Evolutionary conservation across 2,888 invertebrate species (phyloP).

Genomic region (Brachyopa scutellaris): DNA sequence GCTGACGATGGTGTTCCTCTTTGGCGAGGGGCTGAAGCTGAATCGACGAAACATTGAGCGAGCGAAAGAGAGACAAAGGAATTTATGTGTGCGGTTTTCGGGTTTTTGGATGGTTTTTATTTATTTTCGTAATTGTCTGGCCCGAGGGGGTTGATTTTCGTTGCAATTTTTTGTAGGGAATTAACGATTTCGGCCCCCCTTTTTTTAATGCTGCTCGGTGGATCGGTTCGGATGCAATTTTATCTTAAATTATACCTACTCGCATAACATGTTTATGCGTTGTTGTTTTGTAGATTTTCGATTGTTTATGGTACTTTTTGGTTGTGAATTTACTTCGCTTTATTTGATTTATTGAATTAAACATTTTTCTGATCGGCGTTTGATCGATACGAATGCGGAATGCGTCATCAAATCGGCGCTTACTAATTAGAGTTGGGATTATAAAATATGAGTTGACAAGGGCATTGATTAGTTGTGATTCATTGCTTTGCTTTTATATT

Average conservation of each 20-base stretch:
- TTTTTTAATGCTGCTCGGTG: not conserved
- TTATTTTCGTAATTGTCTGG: constrained; percentile 22
- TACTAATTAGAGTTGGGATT: constrained; percentile 1
- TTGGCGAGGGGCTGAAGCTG: constrained; percentile 39
- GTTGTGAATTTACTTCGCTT: not conserved
- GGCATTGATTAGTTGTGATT: not conserved
- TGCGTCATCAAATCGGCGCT: constrained; percentile 11
- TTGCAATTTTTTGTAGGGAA: constrained; percentile 26
- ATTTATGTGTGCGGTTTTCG: constrained; percentile 5
- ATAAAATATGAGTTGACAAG: not conserved
- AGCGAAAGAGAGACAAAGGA: constrained; percentile 8
- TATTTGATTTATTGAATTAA: not conserved
- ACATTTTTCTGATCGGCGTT: not conserved
- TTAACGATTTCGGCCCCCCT: not conserved
- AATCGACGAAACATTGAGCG: constrained; percentile 11
- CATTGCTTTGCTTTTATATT: no score
- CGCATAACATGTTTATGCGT: not conserved
- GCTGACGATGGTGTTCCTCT: constrained; percentile 20
- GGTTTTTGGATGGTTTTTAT: constrained; percentile 26
- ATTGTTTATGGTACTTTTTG: not conserved
- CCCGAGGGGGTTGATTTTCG: constrained; percentile 45
- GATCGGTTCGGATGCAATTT: not conserved
- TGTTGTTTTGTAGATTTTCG: not conserved
- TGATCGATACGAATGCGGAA: not conserved
- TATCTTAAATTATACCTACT: not conserved